Conservation (phyloP, 2,113 vertebrate genomes). For the Noctilio leporinus region DNA sequence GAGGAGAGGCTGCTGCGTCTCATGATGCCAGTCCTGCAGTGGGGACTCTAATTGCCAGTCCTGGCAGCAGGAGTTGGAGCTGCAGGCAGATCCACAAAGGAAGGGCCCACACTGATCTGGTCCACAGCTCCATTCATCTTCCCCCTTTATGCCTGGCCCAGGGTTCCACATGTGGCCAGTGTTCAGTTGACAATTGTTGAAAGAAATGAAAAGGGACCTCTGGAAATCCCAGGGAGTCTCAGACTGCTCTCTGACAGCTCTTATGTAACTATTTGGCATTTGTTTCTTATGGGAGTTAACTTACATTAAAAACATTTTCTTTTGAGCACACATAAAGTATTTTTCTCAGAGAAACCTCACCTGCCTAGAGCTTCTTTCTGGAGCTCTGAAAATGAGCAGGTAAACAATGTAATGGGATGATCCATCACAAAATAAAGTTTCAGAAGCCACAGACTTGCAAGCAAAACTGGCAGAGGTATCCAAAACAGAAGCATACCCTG, state of each 20-base stretch:
- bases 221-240: background rate
- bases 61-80: background rate
- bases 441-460: background rate
- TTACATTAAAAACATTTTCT: background rate
- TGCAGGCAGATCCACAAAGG: background rate
- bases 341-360: constrained; percentile 20
- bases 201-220: background rate
- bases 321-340: background rate
- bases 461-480: background rate
- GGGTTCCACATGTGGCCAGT: background rate
- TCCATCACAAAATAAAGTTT: background rate
- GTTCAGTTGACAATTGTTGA: background rate
- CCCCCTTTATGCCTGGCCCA: background rate
- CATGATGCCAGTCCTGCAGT: background rate
- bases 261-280: background rate
- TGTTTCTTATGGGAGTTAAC: background rate
- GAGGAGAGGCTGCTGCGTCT: background rate
- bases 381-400: background rate
- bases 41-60: background rate
- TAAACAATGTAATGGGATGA: background rate
- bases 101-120: background rate
- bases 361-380: background rate
- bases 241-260: background rate
- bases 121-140: background rate
- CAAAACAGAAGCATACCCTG: background rate